These are phyloP conservation scores for Columba guinea DNA, from an alignment of 2,797 vertebrate genomes.

Conservation along the genomic window DNA sequence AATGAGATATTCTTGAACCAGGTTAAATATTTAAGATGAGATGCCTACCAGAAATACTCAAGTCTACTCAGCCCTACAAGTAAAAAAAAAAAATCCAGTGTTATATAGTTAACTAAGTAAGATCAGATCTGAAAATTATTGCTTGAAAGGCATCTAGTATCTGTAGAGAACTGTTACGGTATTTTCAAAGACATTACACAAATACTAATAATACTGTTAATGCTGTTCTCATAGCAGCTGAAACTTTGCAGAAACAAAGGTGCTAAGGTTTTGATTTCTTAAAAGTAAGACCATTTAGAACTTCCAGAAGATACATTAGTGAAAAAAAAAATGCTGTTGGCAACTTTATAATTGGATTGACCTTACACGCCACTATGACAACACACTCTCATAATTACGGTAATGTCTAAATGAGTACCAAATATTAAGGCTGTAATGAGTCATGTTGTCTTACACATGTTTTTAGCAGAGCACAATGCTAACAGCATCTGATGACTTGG, in stretches of 20 bases:
- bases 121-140: conserved; percentile 57
- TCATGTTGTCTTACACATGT: conserved; percentile 47
- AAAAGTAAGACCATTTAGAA: conserved; percentile 6
- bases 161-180: conserved; percentile 18
- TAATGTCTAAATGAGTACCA: conserved; percentile 22
- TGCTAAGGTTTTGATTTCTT: conserved; percentile 17
- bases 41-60: conserved; percentile 54
- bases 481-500: conserved; percentile 66
- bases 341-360: conserved; percentile 45
- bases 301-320: conserved; percentile 1
- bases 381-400: conserved; percentile 27
- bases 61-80: conserved; percentile 22
- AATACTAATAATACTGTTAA: background rate
- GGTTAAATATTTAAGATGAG: conserved; percentile 68
- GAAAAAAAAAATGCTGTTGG: background rate
- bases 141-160: conserved; percentile 55
- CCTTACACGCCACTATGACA: conserved; percentile 12
- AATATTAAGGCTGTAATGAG: conserved; percentile 15
- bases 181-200: conserved; percentile 27
- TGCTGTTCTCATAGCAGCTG: conserved; percentile 17
- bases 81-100: conserved; percentile 54
- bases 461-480: conserved; percentile 55
- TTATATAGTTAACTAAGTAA: conserved; percentile 50
- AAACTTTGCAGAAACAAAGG: conserved; percentile 30
- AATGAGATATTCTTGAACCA: conserved; percentile 55